phyloP scores from a whole-genome alignment of 2,797 vertebrate genomes.

The Erithacus rubecula region DNA sequence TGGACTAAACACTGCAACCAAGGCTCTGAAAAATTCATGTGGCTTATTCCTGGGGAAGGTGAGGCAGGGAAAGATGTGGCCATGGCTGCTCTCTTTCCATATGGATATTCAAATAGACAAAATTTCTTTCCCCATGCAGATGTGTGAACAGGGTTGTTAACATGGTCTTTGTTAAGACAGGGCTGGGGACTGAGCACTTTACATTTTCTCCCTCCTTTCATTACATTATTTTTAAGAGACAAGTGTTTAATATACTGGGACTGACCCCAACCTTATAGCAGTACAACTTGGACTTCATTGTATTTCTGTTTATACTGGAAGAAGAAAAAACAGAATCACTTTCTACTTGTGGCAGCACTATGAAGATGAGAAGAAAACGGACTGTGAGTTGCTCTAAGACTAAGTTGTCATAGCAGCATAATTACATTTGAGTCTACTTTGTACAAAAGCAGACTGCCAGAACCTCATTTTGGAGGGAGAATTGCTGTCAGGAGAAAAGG shows the following conservation, averaged over 20 bases:
- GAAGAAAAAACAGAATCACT: not conserved
- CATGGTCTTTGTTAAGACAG: not conserved
- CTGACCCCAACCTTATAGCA: not conserved
- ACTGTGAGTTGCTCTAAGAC: not conserved
- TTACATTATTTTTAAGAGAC: not conserved
- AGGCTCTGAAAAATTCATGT: not conserved
- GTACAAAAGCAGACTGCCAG: conserved; percentile 36
- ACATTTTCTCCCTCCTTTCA: not conserved
- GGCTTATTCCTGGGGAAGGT: not conserved
- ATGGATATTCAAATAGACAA: not conserved
- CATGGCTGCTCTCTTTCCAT: not conserved
- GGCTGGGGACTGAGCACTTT: not conserved
- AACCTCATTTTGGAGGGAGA: conserved; percentile 33
- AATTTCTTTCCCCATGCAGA: not conserved
- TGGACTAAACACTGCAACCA: rapidly evolving
- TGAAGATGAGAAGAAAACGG: conserved; percentile 4
- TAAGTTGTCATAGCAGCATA: conserved; percentile 65
- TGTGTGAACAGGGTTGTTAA: not conserved
- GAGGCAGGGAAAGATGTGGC: not conserved
- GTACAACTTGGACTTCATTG: not conserved
- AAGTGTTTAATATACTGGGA: not conserved
- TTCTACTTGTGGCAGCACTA: not conserved
- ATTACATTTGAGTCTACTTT: conserved; percentile 53
- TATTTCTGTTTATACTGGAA: not conserved
- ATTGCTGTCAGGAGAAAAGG: conserved; percentile 29